Conservation (phyloP, 1,140 invertebrate genomes). For the Vanessa tameamea region DNA sequence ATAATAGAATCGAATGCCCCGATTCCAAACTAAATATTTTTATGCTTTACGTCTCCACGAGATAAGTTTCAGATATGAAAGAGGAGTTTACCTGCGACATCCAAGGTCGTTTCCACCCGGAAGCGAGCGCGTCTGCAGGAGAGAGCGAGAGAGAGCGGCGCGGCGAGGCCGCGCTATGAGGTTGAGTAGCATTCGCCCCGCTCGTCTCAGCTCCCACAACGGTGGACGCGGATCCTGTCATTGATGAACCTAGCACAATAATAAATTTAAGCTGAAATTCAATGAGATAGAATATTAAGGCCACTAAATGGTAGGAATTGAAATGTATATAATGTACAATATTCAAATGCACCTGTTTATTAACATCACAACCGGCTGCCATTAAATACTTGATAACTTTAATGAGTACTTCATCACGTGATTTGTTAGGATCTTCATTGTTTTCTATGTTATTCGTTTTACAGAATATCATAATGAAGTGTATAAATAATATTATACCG, state of each 20-base stretch:
- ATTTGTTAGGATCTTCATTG: slow-evolving; percentile 34
- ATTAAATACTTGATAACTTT: slow-evolving; percentile 64
- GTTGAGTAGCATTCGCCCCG: slow-evolving; percentile 33
- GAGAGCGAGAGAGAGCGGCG: slow-evolving; percentile 89
- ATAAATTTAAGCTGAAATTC: too few species aligned
- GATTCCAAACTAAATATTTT: too few species aligned
- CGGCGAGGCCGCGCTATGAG: slow-evolving; percentile 82
- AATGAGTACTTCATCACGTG: slow-evolving; percentile 56
- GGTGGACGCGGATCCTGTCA: slow-evolving; percentile 62
- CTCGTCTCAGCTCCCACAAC: slow-evolving; percentile 52
- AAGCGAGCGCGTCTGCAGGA: slow-evolving; percentile 87
- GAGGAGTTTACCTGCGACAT: slow-evolving; percentile 86
- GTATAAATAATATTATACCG: too few species aligned
- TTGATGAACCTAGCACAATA: slow-evolving; percentile 50
- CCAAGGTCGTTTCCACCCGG: slow-evolving; percentile 95
- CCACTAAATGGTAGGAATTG: too few species aligned
- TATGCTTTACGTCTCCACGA: too few species aligned
- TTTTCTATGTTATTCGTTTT: slow-evolving; percentile 3
- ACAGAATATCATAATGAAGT: too few species aligned
- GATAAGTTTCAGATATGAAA: neutral
- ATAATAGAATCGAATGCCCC: too few species aligned
- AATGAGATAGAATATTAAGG: too few species aligned
- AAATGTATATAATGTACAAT: too few species aligned
- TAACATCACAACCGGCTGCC: slow-evolving; percentile 65
- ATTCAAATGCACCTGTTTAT: slow-evolving; percentile 46